Evolutionary conservation across 1,140 invertebrate genomes (phyloP).

Genomic region (Ptiloglossa arizonensis): DNA sequence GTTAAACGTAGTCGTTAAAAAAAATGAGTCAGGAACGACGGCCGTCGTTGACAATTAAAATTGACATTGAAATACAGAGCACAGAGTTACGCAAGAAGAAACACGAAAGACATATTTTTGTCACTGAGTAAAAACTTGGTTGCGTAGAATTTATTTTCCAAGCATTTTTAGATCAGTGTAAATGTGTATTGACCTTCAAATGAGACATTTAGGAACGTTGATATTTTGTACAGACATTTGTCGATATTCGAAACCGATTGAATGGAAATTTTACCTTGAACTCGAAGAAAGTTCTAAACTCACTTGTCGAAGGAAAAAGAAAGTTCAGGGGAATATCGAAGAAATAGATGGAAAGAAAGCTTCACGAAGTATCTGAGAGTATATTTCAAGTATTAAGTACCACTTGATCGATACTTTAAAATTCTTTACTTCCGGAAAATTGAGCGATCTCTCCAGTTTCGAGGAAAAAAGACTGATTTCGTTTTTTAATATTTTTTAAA

Average conservation of each 20-base stretch:
- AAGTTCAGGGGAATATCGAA: neutral
- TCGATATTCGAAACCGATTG: conserved; percentile 8
- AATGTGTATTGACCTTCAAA: no score
- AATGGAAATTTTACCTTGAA: conserved; percentile 14
- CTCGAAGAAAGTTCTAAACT: conserved; percentile 18
- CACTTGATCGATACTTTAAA: neutral
- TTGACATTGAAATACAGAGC: neutral
- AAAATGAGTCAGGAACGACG: no score
- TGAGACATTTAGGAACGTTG: neutral
- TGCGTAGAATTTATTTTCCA: neutral
- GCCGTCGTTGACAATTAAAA: neutral
- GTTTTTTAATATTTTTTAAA: no score
- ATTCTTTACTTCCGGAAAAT: no score
- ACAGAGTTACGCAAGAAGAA: neutral
- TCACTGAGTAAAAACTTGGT: neutral
- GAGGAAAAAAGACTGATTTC: no score
- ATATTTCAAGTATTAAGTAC: neutral
- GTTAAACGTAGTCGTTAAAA: neutral
- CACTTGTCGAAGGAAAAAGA: neutral
- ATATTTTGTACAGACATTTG: neutral
- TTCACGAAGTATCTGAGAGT: neutral
- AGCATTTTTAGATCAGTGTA: no score
- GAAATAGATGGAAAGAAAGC: neutral
- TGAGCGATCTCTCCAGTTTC: no score
- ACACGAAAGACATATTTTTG: neutral